Conservation (phyloP, 2,113 vertebrate genomes). For the Grus americana region DNA sequence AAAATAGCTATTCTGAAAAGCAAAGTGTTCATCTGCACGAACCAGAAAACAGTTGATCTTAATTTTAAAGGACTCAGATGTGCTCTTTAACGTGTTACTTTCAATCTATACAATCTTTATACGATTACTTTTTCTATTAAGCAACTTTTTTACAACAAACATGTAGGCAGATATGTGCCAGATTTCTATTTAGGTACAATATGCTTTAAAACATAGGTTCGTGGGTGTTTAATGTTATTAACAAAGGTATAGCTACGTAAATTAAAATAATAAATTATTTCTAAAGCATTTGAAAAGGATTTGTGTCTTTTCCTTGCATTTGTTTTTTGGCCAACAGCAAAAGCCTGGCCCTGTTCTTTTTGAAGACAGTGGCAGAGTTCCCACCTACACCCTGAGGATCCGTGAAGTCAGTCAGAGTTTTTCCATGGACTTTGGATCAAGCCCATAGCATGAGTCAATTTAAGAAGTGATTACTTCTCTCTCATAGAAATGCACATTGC, state of each 20-base stretch:
- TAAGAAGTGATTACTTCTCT: slow-evolving; percentile 27
- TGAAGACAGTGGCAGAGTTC: slow-evolving; percentile 50
- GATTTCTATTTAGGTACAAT: not conserved
- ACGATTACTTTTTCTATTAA: not conserved
- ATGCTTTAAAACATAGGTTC: not conserved
- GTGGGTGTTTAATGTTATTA: not conserved
- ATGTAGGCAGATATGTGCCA: not conserved
- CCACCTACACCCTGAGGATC: slow-evolving; percentile 47
- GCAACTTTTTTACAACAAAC: not conserved
- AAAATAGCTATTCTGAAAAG: not conserved
- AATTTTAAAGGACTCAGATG: not conserved
- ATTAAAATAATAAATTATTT: not conserved
- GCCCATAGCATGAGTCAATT: slow-evolving; percentile 46
- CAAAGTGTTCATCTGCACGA: not conserved
- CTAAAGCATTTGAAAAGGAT: not conserved
- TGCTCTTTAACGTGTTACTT: not conserved
- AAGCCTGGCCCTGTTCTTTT: slow-evolving; percentile 4
- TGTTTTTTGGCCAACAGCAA: slow-evolving; percentile 9
- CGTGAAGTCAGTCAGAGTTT: slow-evolving; percentile 33
- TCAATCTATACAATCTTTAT: not conserved
- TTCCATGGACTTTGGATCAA: slow-evolving; percentile 40
- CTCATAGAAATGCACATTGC: not conserved
- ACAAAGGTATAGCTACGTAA: not conserved
- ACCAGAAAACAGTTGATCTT: not conserved
- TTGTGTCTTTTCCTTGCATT: not conserved